Evolutionary conservation across 2,113 vertebrate species (phyloP).

Genomic region (Pomatostomus ruficeps): DNA sequence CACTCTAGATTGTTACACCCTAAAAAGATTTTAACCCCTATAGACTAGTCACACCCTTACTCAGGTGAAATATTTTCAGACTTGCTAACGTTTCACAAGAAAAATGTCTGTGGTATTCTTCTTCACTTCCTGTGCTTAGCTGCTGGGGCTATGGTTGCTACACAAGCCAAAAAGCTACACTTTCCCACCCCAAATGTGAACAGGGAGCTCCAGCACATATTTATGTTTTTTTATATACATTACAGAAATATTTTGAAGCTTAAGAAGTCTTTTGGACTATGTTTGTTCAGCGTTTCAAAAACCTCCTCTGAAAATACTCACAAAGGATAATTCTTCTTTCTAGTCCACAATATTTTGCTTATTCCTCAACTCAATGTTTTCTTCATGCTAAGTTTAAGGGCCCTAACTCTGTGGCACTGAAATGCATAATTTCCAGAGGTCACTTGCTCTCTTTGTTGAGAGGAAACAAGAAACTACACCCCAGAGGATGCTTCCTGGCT

Average conservation of each 20-base stretch:
- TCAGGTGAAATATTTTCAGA: conserved; percentile 9
- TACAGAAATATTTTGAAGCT: background rate
- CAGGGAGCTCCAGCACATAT: background rate
- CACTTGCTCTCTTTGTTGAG: background rate
- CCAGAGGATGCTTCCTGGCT: fast-evolving
- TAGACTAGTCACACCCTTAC: background rate
- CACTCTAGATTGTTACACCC: background rate
- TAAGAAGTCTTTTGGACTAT: background rate
- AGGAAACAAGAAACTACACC: background rate
- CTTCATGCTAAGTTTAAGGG: background rate
- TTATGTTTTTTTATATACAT: background rate
- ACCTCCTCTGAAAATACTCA: background rate
- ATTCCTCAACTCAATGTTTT: background rate
- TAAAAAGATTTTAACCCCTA: background rate
- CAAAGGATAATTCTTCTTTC: background rate
- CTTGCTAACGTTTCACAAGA: background rate
- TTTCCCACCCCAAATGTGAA: background rate
- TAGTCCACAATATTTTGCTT: background rate
- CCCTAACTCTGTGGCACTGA: background rate
- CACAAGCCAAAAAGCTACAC: background rate
- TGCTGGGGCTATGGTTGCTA: background rate
- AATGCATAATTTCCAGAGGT: background rate
- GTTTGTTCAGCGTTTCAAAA: background rate
- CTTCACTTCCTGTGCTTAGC: conserved; percentile 54
- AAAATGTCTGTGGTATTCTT: conserved; percentile 53